Evolutionary conservation across 2,797 vertebrate genomes (phyloP).

Genomic region (Sciurus vulgaris): DNA sequence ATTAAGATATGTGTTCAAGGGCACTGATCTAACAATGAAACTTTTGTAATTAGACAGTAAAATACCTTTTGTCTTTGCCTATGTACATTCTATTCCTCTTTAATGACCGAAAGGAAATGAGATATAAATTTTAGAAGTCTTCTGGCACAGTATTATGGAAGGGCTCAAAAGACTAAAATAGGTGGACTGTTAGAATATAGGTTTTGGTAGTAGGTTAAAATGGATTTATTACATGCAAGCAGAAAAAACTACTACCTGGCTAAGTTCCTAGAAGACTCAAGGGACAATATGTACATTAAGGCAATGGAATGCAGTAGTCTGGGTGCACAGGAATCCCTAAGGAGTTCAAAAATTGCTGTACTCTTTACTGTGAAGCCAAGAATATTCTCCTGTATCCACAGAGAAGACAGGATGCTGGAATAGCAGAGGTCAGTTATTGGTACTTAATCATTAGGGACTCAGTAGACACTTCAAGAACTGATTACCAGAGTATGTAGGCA

Average conservation of each 20-base stretch:
- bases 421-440: background rate
- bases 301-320: background rate
- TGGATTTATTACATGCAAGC: background rate
- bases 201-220: background rate
- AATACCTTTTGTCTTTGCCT: background rate
- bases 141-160: background rate
- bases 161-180: background rate
- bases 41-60: background rate
- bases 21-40: background rate
- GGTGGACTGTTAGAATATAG: background rate
- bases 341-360: background rate
- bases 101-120: background rate
- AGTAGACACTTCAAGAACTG: background rate
- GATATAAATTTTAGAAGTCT: background rate
- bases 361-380: background rate
- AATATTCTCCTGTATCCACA: no score
- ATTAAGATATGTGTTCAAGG: background rate
- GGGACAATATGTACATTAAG: background rate
- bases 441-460: background rate
- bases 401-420: background rate
- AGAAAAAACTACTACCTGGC: background rate
- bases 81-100: background rate
- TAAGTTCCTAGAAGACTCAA: background rate
- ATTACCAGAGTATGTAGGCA: background rate
- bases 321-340: background rate